Conservation (phyloP, 2,888 invertebrate genomes). For the Eueremaeus valkanovi region DNA sequence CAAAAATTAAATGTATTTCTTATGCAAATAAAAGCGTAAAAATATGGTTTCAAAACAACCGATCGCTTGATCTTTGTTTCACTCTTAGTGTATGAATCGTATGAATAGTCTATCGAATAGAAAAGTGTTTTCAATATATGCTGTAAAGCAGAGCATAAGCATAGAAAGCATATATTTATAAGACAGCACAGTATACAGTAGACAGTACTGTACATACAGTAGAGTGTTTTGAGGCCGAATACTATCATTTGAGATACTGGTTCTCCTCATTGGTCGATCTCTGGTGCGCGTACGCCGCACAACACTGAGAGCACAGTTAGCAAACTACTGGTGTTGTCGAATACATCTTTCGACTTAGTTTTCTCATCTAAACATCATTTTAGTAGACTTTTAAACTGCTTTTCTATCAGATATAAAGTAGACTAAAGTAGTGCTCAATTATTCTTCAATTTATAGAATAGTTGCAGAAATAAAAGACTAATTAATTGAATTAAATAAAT, state of each 20-base stretch:
- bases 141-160: too few species aligned
- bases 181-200: background rate
- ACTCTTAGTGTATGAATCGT: too few species aligned
- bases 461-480: background rate
- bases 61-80: too few species aligned
- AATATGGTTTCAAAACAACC: too few species aligned
- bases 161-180: too few species aligned
- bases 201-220: background rate
- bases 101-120: too few species aligned
- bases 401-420: background rate
- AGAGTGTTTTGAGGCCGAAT: conserved; percentile 15
- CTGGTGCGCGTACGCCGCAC: conserved; percentile 20
- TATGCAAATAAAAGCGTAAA: too few species aligned
- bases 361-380: conserved; percentile 19
- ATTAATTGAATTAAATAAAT: conserved; percentile 26
- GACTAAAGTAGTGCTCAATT: conserved; percentile 2
- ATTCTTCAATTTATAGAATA: background rate
- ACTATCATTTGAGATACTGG: conserved; percentile 2
- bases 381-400: conserved; percentile 17
- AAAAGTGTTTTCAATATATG: too few species aligned
- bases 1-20: too few species aligned
- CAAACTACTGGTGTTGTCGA: conserved; percentile 9
- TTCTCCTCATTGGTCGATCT: conserved; percentile 8
- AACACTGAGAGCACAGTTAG: background rate
- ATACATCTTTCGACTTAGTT: conserved; percentile 19